Base-by-base conservation (phyloP, 1,140 invertebrate species). In the Orussus abietinus region DNA sequence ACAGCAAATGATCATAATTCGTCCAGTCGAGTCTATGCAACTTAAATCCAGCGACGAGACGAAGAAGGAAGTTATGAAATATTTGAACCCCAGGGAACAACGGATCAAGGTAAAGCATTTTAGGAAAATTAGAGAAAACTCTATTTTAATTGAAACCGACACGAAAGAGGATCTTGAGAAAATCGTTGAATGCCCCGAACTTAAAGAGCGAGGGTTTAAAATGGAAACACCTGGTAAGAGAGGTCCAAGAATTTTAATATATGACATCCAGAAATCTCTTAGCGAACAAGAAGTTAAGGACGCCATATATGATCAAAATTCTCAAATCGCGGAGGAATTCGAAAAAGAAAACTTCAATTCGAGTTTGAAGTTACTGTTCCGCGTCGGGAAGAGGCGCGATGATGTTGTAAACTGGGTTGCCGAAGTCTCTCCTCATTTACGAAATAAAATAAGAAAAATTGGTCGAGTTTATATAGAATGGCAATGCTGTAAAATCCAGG, bases 401-500 rank as follows among this genome's bases (percentile, higher is more conserved):
- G 17, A 29, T 28, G 7, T 9, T 31, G 10, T n/a, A 6, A 28
- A 38, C 15, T 19, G 7, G 7, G 20, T 42, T 4, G 7, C 15
- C 10, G 41, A 42, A 14, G 41, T 42, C 4, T 7, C 41, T 15
- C 13, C 32, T 10, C 12, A 1, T 18, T 18, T 42, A 11, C 37
- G 41, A 14, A 38, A 42, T 7, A 14, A 9, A 39, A 17, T 42
- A 14, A 38, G 19, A 9, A 2, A 36, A 21, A 20, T 22, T 13
- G 31, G 13, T 17, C 37, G 21, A 36, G 9, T 42, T 11, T 42
- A 39, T 22, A 22, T 38, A 9, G 46, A 33, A 1, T 48, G 19
- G 12, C 9, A 28, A 1, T 5, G 13, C 1, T 38, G 34, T 36
- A 37, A 36, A 19, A 21, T 38, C 7, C 22, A 48, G 12, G 42